A percentile compares a stretch with the other conserved stretches of the same genome.
These are phyloP conservation scores for Drosophila bocki DNA, from an alignment of 1,140 invertebrate species.

Conservation along the genomic window DNA sequence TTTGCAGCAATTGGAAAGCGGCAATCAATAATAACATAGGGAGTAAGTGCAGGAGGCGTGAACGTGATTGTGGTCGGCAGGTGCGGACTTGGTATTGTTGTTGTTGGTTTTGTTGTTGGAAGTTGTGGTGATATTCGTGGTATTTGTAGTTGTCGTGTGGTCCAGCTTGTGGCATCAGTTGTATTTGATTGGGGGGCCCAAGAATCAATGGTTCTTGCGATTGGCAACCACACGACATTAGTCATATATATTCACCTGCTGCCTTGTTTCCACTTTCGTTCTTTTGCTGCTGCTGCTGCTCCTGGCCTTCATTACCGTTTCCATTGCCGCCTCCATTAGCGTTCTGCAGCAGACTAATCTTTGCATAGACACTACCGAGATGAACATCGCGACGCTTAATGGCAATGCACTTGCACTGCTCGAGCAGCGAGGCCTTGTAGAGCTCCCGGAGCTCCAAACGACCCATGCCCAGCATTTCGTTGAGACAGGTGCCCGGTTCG, in stretches of 20 bases:
- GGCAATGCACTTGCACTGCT: slow-evolving; percentile 77
- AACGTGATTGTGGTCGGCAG: slow-evolving; percentile 33
- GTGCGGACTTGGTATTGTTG: slow-evolving; percentile 31
- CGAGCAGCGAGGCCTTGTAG: slow-evolving; percentile 70
- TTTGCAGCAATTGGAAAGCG: slow-evolving; percentile 61
- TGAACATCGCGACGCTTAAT: slow-evolving; percentile 69
- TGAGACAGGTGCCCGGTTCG: slow-evolving; percentile 80
- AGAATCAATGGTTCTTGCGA: slow-evolving; percentile 50
- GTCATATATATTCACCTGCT: slow-evolving; percentile 80
- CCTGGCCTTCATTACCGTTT: slow-evolving; percentile 34
- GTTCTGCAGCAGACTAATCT: slow-evolving; percentile 64
- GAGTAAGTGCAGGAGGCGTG: slow-evolving; percentile 49
- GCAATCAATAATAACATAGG: slow-evolving; percentile 47
- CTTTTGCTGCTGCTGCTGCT: slow-evolving; percentile 41
- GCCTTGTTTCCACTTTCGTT: slow-evolving; percentile 57
- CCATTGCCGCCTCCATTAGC: slow-evolving; percentile 4
- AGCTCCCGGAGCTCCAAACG: slow-evolving; percentile 66
- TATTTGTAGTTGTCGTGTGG: slow-evolving; percentile 33
- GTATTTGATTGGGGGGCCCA: slow-evolving; percentile 38
- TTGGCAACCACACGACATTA: slow-evolving; percentile 67
- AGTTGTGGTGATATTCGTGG: slow-evolving; percentile 20
- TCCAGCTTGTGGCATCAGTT: slow-evolving; percentile 33
- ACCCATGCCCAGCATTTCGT: slow-evolving; percentile 81
- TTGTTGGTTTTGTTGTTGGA: slow-evolving; percentile 21
- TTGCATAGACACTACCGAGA: slow-evolving; percentile 75